A percentile compares a stretch with the other conserved stretches of the same genome.
phyloP scores from a whole-genome alignment of 2,888 invertebrate genomes.

The Pammene aurita region DNA sequence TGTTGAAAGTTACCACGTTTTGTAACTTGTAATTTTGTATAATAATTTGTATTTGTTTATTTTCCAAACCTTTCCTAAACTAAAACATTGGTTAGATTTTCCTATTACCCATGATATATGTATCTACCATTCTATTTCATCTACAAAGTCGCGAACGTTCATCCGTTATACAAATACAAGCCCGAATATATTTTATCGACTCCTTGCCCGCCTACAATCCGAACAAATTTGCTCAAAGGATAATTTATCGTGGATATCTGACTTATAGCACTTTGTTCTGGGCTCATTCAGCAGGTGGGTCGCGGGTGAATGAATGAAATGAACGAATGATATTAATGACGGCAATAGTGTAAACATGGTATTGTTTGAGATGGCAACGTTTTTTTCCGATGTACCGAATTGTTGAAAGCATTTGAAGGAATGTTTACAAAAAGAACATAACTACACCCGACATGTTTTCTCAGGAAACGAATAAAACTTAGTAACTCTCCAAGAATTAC shows the following conservation, averaged over 20 bases:
- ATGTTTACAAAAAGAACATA: too few relatives aligned
- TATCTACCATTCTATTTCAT: neutral
- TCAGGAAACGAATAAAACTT: too few relatives aligned
- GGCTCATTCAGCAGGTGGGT: conserved; percentile 52
- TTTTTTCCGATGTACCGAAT: conserved; percentile 38
- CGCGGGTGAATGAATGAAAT: conserved; percentile 49
- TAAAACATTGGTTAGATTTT: too few relatives aligned
- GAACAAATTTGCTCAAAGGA: conserved; percentile 76
- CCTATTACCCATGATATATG: too few relatives aligned
- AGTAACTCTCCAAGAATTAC: too few relatives aligned
- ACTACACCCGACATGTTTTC: too few relatives aligned
- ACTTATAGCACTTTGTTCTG: conserved; percentile 51
- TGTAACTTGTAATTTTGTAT: too few relatives aligned
- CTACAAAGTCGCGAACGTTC: conserved; percentile 22
- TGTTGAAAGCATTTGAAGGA: conserved; percentile 1
- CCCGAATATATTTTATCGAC: conserved; percentile 50
- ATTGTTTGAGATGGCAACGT: conserved; percentile 58
- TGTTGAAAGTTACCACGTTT: too few relatives aligned
- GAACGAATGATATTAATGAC: conserved; percentile 66
- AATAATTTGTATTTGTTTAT: too few relatives aligned
- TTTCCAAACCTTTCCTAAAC: too few relatives aligned
- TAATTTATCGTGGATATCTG: conserved; percentile 72
- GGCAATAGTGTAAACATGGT: conserved; percentile 66
- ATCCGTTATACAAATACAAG: conserved; percentile 34
- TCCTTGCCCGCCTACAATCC: conserved; percentile 73